Evolutionary conservation across 2,797 vertebrate species (phyloP).

Genomic region (Tamandua tetradactyla): DNA sequence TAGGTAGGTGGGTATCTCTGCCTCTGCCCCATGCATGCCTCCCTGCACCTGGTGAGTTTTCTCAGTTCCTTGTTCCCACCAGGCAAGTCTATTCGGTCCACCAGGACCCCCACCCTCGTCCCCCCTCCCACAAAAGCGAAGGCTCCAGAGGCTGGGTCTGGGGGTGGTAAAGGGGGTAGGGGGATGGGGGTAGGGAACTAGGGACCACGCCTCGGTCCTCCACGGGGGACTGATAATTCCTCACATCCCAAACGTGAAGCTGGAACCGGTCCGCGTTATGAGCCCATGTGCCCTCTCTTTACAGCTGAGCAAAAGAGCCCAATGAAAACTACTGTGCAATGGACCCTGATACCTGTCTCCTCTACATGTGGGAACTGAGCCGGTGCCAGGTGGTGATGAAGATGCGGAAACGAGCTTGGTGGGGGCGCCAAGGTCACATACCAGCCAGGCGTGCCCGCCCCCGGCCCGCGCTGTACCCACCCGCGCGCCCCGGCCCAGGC

Average conservation of each 20-base stretch:
- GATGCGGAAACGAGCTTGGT: not conserved
- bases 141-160: no score
- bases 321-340: not conserved
- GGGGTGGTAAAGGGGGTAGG: no score
- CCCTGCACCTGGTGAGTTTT: not conserved
- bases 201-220: no score
- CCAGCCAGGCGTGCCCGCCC: rapidly evolving
- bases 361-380: not conserved
- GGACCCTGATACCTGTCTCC: rapidly evolving
- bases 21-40: not conserved
- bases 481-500: rapidly evolving
- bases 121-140: no score
- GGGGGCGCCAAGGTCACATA: no score
- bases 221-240: rapidly evolving
- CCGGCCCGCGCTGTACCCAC: rapidly evolving
- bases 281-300: not conserved
- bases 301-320: not conserved
- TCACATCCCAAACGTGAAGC: not conserved
- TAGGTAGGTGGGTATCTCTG: no score
- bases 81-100: not conserved
- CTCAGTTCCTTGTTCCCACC: not conserved
- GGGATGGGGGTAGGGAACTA: no score
- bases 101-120: rapidly evolving
- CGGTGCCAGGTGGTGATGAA: not conserved
- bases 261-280: no score